phyloP scores from a whole-genome alignment of 2,888 invertebrate genomes.

The Bombyx huttoni region DNA sequence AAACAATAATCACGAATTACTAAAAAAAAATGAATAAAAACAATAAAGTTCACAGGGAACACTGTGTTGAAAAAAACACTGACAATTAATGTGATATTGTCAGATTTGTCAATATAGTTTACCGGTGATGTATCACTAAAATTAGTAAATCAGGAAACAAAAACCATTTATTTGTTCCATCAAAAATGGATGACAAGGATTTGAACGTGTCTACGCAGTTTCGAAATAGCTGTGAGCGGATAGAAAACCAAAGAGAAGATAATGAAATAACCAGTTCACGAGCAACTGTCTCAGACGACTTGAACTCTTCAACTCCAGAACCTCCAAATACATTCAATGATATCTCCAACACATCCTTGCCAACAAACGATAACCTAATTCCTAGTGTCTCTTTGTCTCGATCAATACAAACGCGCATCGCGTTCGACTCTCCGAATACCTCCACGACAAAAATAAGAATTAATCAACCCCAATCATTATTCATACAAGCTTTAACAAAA shows the following conservation, averaged over 20 bases:
- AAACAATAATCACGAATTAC: too few relatives aligned
- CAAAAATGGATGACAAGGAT: too few relatives aligned
- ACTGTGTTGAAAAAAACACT: too few relatives aligned
- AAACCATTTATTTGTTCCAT: too few relatives aligned
- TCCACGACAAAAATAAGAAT: constrained; percentile 4
- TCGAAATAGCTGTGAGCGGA: too few relatives aligned
- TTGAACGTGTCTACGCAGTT: too few relatives aligned
- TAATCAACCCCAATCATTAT: constrained; percentile 37
- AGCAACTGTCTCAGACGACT: neutral
- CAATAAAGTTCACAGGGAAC: too few relatives aligned
- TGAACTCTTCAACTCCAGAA: constrained; percentile 1
- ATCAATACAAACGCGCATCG: constrained; percentile 11
- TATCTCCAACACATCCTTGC: neutral
- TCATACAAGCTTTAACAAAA: constrained; percentile 42
- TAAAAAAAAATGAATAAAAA: too few relatives aligned
- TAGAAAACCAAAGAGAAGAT: neutral
- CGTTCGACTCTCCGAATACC: neutral
- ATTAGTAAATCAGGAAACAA: too few relatives aligned
- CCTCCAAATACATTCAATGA: constrained; percentile 7
- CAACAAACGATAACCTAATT: neutral
- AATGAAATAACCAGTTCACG: constrained; percentile 1
- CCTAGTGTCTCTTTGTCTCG: neutral
- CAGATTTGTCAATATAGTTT: too few relatives aligned
- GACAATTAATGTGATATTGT: too few relatives aligned
- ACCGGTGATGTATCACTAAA: too few relatives aligned